These are phyloP conservation scores for Solea solea DNA, from an alignment of 2,113 vertebrate species.

Conservation along the genomic window DNA sequence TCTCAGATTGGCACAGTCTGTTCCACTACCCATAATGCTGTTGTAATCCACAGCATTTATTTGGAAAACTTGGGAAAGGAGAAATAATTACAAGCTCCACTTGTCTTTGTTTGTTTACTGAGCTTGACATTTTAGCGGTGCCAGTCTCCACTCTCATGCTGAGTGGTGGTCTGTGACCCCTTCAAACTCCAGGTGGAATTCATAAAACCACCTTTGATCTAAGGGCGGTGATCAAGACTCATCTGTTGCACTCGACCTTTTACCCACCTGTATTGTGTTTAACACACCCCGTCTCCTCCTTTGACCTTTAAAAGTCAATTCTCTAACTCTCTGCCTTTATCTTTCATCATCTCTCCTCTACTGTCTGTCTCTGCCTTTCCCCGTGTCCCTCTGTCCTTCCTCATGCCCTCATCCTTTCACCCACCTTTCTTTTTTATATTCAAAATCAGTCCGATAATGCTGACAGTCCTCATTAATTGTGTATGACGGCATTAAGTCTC, in stretches of 20 bases:
- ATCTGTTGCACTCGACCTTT: slow-evolving; percentile 22
- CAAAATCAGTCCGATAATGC: slow-evolving; percentile 36
- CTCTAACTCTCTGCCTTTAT: background rate
- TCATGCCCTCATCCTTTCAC: background rate
- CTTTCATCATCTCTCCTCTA: slow-evolving; percentile 3
- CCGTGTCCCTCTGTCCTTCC: background rate
- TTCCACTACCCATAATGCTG: background rate
- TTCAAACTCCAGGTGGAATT: slow-evolving; percentile 11
- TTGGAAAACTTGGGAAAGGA: slow-evolving; percentile 1
- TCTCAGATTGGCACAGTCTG: slow-evolving; percentile 10
- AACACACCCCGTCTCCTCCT: slow-evolving; percentile 1
- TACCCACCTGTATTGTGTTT: background rate
- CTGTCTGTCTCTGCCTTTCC: slow-evolving; percentile 9
- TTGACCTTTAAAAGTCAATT: slow-evolving; percentile 6
- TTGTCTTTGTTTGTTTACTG: too few relatives aligned
- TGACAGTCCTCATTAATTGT: slow-evolving; percentile 63
- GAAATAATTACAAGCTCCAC: background rate
- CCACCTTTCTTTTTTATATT: slow-evolving; percentile 2
- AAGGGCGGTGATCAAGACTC: background rate
- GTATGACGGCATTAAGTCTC: slow-evolving; percentile 53
- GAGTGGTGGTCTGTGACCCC: slow-evolving; percentile 18
- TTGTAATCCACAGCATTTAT: background rate
- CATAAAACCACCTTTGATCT: slow-evolving; percentile 22
- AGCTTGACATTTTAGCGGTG: slow-evolving; percentile 12
- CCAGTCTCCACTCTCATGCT: background rate